phyloP scores from a whole-genome alignment of 2,888 invertebrate genomes.

The Megastigmus dorsalis region DNA sequence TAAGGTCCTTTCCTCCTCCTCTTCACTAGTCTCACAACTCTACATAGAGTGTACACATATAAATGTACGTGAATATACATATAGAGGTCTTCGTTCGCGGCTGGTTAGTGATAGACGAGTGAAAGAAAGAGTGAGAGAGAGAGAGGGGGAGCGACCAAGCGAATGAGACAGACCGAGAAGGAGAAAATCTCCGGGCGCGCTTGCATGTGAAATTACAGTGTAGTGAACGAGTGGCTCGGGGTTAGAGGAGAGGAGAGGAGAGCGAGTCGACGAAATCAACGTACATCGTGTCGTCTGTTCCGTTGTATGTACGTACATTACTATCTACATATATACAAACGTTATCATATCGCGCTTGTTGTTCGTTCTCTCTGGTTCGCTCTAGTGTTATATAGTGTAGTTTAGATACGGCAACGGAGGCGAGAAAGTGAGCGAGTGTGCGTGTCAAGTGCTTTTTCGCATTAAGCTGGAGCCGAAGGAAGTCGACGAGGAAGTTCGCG shows the following conservation, averaged over 20 bases:
- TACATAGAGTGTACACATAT: not conserved
- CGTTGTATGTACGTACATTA: not conserved
- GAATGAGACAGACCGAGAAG: not conserved
- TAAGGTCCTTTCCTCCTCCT: constrained; percentile 4
- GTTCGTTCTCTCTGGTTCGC: no score
- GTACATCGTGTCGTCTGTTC: not conserved
- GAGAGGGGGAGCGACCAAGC: no score
- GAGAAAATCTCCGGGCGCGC: not conserved
- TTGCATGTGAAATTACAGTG: constrained; percentile 20
- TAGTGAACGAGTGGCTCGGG: not conserved
- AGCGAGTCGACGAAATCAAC: constrained; percentile 23
- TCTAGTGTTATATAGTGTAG: constrained; percentile 7
- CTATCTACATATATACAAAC: no score
- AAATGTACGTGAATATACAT: not conserved
- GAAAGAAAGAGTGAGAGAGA: not conserved
- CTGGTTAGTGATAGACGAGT: no score
- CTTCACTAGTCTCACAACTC: not conserved
- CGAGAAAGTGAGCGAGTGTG: not conserved
- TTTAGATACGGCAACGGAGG: not conserved
- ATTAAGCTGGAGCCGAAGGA: constrained; percentile 27
- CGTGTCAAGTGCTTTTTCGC: not conserved
- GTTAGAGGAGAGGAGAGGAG: not conserved
- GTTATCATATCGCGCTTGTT: not conserved
- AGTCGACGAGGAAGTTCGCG: constrained; percentile 17
- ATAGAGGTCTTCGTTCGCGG: no score